Conservation (phyloP, 1,140 invertebrate genomes). For the Brachionus angularis region DNA sequence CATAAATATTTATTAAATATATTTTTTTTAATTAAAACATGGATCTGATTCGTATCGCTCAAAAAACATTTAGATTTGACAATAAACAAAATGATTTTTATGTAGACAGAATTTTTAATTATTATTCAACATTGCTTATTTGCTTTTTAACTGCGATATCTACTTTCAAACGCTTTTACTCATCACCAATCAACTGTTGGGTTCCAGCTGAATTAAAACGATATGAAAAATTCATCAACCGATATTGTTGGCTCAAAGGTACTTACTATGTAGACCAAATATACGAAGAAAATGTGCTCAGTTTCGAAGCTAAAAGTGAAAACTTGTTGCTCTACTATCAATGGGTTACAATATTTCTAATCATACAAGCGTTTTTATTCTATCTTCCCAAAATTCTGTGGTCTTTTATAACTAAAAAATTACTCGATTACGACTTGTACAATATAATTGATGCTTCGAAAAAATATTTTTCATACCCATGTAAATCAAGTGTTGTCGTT, state of each 20-base stretch:
- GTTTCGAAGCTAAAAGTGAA: background rate
- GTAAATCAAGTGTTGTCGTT: too few relatives aligned
- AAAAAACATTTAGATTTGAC: too few relatives aligned
- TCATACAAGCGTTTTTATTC: constrained; percentile 83
- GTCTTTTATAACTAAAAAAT: constrained; percentile 33
- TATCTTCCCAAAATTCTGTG: constrained; percentile 72
- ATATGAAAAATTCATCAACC: constrained; percentile 45
- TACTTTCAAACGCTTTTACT: constrained; percentile 6
- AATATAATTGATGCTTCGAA: background rate
- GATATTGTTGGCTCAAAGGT: constrained; percentile 46
- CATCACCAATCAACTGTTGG: constrained; percentile 46
- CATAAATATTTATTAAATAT: too few relatives aligned
- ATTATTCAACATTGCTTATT: background rate
- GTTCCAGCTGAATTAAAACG: constrained; percentile 45
- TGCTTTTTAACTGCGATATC: background rate
- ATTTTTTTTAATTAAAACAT: too few relatives aligned
- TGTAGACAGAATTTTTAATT: constrained; percentile 1
- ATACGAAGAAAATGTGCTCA: background rate
- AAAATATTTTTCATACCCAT: background rate
- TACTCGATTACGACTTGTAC: background rate
- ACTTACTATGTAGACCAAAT: constrained; percentile 43
- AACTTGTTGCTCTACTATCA: constrained; percentile 42
- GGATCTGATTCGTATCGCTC: too few relatives aligned
- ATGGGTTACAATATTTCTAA: constrained; percentile 75
- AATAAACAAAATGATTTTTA: constrained; percentile 36